Conservation (phyloP, 2,113 vertebrate genomes). For the Tiliqua scincoides region DNA sequence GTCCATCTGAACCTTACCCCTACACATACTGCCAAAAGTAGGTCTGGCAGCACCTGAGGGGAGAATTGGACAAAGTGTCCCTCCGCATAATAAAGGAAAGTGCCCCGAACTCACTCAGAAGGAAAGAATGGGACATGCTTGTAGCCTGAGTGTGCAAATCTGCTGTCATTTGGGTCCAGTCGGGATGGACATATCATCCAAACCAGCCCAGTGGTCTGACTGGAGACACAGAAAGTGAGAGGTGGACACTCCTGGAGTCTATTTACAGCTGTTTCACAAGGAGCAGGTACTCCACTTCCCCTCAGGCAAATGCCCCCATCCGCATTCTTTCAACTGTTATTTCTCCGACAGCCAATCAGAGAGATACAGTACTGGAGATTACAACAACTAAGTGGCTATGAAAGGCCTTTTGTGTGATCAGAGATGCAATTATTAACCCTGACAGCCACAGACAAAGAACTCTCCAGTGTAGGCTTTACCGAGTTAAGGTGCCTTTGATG, state of each 20-base stretch:
- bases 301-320: conserved; percentile 2
- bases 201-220: neutral
- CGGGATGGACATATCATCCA: no score
- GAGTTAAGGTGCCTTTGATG: conserved; percentile 72
- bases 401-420: conserved; percentile 73
- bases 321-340: conserved; percentile 44
- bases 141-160: no score
- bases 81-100: no score
- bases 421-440: conserved; percentile 64
- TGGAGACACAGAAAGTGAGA: neutral
- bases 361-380: conserved; percentile 56
- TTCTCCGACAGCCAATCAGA: conserved; percentile 37
- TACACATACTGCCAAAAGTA: no score
- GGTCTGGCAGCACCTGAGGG: no score
- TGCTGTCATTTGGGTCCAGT: no score
- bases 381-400: conserved; percentile 64
- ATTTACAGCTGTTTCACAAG: neutral
- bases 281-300: conserved; percentile 27
- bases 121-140: no score
- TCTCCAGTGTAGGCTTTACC: conserved; percentile 67
- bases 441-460: conserved; percentile 65
- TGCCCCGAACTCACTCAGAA: no score
- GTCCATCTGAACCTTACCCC: no score
- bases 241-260: neutral
- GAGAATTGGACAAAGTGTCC: no score